Conservation (phyloP, 2,113 vertebrate species). For the Neomonachus schauinslandi region DNA sequence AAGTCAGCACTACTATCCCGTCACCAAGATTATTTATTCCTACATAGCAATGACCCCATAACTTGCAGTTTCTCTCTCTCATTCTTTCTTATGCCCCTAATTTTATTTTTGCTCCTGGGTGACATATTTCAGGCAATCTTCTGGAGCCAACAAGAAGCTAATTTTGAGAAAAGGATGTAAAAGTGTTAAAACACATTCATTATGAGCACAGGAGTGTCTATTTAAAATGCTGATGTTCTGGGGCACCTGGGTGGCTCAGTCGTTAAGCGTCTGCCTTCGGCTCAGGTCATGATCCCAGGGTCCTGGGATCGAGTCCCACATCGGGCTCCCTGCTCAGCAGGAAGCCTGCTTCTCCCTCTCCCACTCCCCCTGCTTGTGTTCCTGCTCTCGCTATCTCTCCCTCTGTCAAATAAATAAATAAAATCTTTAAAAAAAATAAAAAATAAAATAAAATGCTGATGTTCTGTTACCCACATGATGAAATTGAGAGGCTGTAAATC, state of each 20-base stretch:
- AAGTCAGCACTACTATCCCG: neutral
- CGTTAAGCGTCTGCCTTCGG: too few relatives aligned
- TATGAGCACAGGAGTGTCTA: neutral
- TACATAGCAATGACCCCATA: neutral
- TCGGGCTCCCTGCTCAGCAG: too few relatives aligned
- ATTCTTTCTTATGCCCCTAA: conserved; percentile 28
- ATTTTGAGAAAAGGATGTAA: conserved; percentile 63
- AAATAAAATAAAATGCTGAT: conserved; percentile 60
- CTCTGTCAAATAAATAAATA: too few relatives aligned
- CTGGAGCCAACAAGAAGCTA: conserved; percentile 35
- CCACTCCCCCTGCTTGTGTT: too few relatives aligned
- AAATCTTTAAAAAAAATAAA: too few relatives aligned
- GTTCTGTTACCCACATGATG: neutral
- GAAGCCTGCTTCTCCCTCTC: too few relatives aligned
- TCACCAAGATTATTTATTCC: conserved; percentile 21
- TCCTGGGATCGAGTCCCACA: too few relatives aligned
- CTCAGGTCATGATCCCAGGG: too few relatives aligned
- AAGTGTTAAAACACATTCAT: conserved; percentile 28
- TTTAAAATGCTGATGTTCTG: conserved; percentile 52
- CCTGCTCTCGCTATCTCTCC: too few relatives aligned
- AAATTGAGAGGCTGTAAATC: neutral
- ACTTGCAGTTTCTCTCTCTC: neutral
- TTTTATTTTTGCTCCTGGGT: conserved; percentile 59
- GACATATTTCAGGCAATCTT: conserved; percentile 61
- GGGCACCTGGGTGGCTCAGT: too few relatives aligned